Conservation (phyloP, 1,140 invertebrate species). For the Potamilus streckersoni region DNA sequence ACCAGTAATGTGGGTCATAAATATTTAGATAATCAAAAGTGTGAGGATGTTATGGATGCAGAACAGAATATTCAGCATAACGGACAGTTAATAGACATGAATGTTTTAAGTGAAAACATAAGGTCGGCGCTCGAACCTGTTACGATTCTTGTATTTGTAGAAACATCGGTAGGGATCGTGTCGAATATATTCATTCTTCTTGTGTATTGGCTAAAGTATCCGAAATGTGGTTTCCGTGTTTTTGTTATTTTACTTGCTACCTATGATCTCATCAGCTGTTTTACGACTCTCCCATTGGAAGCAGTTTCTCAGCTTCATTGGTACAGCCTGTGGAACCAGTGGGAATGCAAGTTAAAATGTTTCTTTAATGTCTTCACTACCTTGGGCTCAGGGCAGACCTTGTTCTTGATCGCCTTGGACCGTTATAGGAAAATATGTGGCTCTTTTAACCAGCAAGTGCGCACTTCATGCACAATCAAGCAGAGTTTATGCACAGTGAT, state of each 20-base stretch:
- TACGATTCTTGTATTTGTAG: constrained; percentile 24
- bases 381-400: constrained; percentile 33
- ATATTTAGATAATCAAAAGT: no score
- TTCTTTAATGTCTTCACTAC: constrained; percentile 40
- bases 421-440: constrained; percentile 42
- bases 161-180: constrained; percentile 31
- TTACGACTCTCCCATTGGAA: constrained; percentile 43
- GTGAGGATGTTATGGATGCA: no score
- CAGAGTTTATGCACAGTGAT: constrained; percentile 1
- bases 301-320: constrained; percentile 39
- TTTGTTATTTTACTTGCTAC: constrained; percentile 39
- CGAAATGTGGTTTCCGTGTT: constrained; percentile 33
- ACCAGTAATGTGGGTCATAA: no score
- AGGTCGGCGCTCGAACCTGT: constrained; percentile 11
- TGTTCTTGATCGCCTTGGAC: constrained; percentile 39
- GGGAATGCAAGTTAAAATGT: constrained; percentile 36
- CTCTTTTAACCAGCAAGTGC: constrained; percentile 35
- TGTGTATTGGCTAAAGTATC: constrained; percentile 31
- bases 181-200: constrained; percentile 40
- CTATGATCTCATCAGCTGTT: constrained; percentile 40
- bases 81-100: no score
- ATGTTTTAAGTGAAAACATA: no score
- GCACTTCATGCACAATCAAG: not conserved
- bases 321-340: constrained; percentile 36
- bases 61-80: no score